A percentile compares a stretch with the other conserved stretches of the same genome.
phyloP scores from a whole-genome alignment of 2,888 invertebrate genomes.

The Sarcophaga rosellei region DNA sequence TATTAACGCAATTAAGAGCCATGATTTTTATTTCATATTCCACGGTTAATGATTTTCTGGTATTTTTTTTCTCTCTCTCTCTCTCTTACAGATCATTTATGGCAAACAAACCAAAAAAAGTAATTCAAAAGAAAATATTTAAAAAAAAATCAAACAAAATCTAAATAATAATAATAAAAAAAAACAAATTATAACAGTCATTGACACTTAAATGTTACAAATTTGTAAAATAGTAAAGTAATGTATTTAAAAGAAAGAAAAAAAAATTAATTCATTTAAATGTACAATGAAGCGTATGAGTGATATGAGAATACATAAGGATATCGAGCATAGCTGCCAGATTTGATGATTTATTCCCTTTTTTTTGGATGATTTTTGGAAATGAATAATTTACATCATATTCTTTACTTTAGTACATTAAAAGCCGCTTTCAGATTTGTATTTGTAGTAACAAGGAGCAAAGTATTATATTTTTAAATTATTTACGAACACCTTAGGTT shows the following conservation, averaged over 20 bases:
- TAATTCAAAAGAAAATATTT: background rate
- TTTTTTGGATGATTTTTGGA: no score
- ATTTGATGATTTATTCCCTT: no score
- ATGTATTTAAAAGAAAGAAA: background rate
- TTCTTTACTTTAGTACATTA: no score
- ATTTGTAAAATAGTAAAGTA: constrained; percentile 27
- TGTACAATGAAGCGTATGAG: constrained; percentile 4
- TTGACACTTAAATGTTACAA: constrained; percentile 58
- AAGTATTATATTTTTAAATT: no score
- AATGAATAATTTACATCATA: no score
- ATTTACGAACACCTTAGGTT: no score
- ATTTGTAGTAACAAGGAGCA: no score
- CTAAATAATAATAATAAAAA: background rate
- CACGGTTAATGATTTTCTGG: constrained; percentile 61
- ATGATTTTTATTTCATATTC: constrained; percentile 64
- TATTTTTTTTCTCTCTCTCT: constrained; percentile 49
- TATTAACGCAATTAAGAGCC: constrained; percentile 63
- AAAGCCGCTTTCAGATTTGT: no score
- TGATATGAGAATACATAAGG: background rate
- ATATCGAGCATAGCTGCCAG: no score
- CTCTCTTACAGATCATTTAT: constrained; percentile 27
- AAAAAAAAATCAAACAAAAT: constrained; percentile 1
- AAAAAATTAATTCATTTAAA: background rate
- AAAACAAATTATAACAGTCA: constrained; percentile 63
- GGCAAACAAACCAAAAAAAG: background rate